Percentiles rank a stretch among this genome's conserved stretches.
Evolutionary conservation across 1,140 invertebrate species (phyloP).

Genomic region (Tetranychus urticae): DNA sequence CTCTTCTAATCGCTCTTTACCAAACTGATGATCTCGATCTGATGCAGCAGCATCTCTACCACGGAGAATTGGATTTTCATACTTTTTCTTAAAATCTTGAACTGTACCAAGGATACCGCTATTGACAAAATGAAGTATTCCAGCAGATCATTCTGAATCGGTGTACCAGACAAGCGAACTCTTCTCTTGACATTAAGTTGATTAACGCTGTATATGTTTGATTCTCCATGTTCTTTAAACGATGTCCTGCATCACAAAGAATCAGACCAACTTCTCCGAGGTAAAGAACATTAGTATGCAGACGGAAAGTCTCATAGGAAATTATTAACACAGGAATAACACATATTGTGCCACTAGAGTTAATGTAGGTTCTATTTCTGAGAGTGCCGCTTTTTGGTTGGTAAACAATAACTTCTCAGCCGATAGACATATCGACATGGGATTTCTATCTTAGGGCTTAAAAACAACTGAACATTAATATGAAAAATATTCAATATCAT

Average conservation of each 20-base stretch:
- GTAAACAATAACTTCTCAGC: too few species aligned
- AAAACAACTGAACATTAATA: too few species aligned
- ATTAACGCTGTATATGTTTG: conserved; percentile 85
- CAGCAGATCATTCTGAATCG: conserved; percentile 95
- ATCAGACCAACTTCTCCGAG: conserved; percentile 78
- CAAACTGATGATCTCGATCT: conserved; percentile 48
- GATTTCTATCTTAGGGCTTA: too few species aligned
- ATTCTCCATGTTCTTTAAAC: conserved; percentile 93
- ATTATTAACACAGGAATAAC: conserved; percentile 82
- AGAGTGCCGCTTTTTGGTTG: too few species aligned
- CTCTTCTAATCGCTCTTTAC: conserved; percentile 63
- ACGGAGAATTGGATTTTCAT: conserved; percentile 71
- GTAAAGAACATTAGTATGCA: conserved; percentile 67
- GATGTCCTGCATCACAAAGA: conserved; percentile 91
- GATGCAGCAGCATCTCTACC: conserved; percentile 79
- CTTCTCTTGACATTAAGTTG: conserved; percentile 59
- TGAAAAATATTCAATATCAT: too few species aligned
- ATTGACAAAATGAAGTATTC: conserved; percentile 99
- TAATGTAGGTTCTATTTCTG: conserved; percentile 29
- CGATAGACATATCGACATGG: too few species aligned
- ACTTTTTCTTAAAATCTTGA: conserved; percentile 71
- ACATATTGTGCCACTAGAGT: conserved; percentile 30
- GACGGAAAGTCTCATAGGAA: conserved; percentile 93
- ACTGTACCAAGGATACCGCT: conserved; percentile 73
- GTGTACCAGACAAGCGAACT: conserved; percentile 90